Percentiles rank a stretch among this genome's conserved stretches.
These are phyloP conservation scores for Clamator glandarius DNA, from an alignment of 2,797 vertebrate genomes.

Conservation along the genomic window DNA sequence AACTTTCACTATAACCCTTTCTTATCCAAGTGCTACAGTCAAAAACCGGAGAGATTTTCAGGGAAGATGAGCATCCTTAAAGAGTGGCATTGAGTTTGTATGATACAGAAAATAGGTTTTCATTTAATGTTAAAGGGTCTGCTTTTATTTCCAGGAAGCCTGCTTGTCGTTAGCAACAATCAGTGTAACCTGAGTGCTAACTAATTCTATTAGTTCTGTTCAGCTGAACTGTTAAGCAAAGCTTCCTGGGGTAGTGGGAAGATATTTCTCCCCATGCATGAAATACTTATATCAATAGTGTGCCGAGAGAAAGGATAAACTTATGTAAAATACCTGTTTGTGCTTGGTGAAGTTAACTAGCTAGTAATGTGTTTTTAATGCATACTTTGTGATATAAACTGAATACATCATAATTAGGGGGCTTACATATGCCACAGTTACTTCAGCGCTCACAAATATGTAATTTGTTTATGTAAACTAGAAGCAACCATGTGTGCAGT, in stretches of 20 bases:
- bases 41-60: not conserved
- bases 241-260: not conserved
- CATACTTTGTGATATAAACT: not conserved
- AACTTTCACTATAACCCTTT: slow-evolving; percentile 68
- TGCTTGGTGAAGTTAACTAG: slow-evolving; percentile 51
- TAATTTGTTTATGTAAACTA: slow-evolving; percentile 66
- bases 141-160: slow-evolving; percentile 5
- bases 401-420: slow-evolving; percentile 61
- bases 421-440: slow-evolving; percentile 42
- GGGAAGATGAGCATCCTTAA: not conserved
- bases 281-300: not conserved
- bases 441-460: slow-evolving; percentile 19
- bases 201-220: slow-evolving; percentile 61
- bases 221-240: slow-evolving; percentile 56
- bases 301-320: not conserved
- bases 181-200: slow-evolving; percentile 32
- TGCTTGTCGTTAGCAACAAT: slow-evolving; percentile 35
- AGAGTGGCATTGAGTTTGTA: not conserved
- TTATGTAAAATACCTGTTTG: slow-evolving; percentile 32
- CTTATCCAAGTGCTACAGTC: slow-evolving; percentile 15
- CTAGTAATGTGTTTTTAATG: slow-evolving; percentile 58
- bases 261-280: not conserved
- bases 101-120: not conserved
- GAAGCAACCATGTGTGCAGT: slow-evolving; percentile 37
- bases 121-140: not conserved